phyloP scores from a whole-genome alignment of 2,888 invertebrate species.

The Metalampra italica region DNA sequence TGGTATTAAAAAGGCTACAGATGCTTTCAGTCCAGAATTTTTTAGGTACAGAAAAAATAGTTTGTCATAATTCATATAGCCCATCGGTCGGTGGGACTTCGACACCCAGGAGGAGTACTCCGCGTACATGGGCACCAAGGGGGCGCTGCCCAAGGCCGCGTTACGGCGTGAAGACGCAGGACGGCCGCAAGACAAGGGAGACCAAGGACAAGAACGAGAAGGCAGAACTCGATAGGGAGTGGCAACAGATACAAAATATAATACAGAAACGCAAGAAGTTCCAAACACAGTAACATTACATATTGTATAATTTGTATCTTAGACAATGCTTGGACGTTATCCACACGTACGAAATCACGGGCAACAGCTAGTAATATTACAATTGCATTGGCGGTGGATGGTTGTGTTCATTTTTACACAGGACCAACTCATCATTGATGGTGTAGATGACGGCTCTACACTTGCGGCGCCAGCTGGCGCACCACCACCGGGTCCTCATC shows the following conservation, averaged over 20 bases:
- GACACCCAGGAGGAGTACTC: slow-evolving; percentile 99
- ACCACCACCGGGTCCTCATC: slow-evolving; percentile 36
- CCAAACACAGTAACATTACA: too few species aligned
- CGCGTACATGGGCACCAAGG: slow-evolving; percentile 98
- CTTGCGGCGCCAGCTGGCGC: slow-evolving; percentile 24
- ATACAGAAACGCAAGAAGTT: too few species aligned
- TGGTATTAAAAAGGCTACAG: too few species aligned
- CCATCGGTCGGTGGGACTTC: slow-evolving; percentile 99
- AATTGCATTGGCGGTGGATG: slow-evolving; percentile 14
- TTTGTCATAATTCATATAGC: too few species aligned
- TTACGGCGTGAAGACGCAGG: slow-evolving; percentile 99
- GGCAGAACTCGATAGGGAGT: slow-evolving; percentile 96
- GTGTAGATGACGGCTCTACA: slow-evolving; percentile 36
- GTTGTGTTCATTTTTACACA: slow-evolving; percentile 20
- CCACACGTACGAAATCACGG: too few species aligned
- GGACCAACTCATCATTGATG: slow-evolving; percentile 19
- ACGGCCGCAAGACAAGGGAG: slow-evolving; percentile 96
- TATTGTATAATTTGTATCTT: too few species aligned
- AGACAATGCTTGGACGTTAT: too few species aligned
- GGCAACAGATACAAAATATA: slow-evolving; percentile 99
- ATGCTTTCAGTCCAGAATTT: too few species aligned
- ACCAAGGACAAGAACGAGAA: slow-evolving; percentile 97
- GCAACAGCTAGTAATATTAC: too few species aligned
- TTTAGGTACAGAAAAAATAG: too few species aligned
- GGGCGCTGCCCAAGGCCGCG: slow-evolving; percentile 98